Percentiles rank a stretch among this genome's conserved stretches.
Evolutionary conservation across 2,113 vertebrate genomes (phyloP).

Genomic region (Nettapus auritus): DNA sequence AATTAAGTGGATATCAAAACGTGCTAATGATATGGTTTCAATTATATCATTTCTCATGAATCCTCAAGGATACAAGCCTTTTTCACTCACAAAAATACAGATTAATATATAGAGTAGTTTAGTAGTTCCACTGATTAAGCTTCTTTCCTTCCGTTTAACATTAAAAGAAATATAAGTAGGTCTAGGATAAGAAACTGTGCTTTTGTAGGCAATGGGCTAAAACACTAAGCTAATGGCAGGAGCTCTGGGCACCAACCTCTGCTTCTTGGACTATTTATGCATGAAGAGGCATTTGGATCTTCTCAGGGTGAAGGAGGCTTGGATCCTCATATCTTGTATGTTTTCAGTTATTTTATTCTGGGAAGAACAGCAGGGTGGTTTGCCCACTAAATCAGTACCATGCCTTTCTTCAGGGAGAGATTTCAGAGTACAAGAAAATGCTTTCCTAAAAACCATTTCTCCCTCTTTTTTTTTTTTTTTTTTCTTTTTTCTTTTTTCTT

Average conservation of each 20-base stretch:
- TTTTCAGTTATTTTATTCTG: neutral
- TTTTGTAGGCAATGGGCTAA: neutral
- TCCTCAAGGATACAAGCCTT: neutral
- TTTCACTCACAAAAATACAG: neutral
- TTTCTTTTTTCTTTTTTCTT: too few relatives aligned
- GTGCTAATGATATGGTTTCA: neutral
- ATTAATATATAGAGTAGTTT: neutral
- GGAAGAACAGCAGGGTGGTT: neutral
- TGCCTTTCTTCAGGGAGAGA: neutral
- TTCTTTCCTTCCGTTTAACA: neutral
- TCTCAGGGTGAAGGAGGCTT: accelerated
- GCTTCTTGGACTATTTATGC: neutral
- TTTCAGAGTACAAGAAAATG: neutral
- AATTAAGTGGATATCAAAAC: neutral
- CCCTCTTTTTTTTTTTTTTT: neutral
- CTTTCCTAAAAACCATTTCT: neutral
- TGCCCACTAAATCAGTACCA: neutral
- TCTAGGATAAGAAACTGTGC: neutral
- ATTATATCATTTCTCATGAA: neutral
- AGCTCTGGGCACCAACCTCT: neutral
- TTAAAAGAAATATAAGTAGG: neutral
- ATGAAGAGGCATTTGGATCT: neutral
- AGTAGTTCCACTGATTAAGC: neutral
- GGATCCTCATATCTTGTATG: neutral
- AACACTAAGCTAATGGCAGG: neutral